phyloP scores from a whole-genome alignment of 2,797 vertebrate genomes.

The Chelmon rostratus region DNA sequence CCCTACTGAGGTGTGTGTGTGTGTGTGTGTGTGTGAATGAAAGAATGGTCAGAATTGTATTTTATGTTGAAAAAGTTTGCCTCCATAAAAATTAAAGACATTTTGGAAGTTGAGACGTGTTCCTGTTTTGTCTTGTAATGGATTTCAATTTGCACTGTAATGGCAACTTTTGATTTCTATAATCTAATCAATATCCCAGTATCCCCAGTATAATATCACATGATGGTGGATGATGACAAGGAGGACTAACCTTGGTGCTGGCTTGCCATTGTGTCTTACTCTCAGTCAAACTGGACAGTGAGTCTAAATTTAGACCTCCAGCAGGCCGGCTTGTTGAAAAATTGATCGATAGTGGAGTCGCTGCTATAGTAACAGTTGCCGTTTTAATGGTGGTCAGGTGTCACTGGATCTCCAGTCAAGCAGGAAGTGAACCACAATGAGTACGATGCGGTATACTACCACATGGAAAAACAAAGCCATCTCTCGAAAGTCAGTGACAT shows the following conservation, averaged over 20 bases:
- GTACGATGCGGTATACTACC: conserved; percentile 31
- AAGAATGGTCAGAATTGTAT: not conserved
- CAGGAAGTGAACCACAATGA: conserved; percentile 41
- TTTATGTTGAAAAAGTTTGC: not conserved
- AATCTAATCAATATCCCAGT: not conserved
- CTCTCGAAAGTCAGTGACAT: conserved; percentile 54
- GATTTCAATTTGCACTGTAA: not conserved
- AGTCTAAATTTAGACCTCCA: conserved; percentile 71
- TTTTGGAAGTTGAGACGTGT: not conserved
- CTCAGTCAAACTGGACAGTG: conserved; percentile 46
- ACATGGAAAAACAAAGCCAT: conserved; percentile 60
- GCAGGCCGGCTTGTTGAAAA: conserved; percentile 76
- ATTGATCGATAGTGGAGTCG: conserved; percentile 75
- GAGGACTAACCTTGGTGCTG: not conserved
- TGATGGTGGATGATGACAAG: not conserved
- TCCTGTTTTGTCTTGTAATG: not conserved
- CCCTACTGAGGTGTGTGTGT: not conserved
- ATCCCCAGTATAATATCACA: conserved; percentile 23
- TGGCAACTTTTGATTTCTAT: not conserved
- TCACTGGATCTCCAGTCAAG: conserved; percentile 62
- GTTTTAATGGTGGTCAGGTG: conserved; percentile 76
- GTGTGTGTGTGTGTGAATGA: conserved; percentile 5
- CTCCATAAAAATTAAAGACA: not conserved
- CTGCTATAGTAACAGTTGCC: conserved; percentile 79
- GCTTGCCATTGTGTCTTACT: conserved; percentile 48